Base-by-base conservation (phyloP, 1,140 invertebrate genomes). In the Aphaenogaster rudis region DNA sequence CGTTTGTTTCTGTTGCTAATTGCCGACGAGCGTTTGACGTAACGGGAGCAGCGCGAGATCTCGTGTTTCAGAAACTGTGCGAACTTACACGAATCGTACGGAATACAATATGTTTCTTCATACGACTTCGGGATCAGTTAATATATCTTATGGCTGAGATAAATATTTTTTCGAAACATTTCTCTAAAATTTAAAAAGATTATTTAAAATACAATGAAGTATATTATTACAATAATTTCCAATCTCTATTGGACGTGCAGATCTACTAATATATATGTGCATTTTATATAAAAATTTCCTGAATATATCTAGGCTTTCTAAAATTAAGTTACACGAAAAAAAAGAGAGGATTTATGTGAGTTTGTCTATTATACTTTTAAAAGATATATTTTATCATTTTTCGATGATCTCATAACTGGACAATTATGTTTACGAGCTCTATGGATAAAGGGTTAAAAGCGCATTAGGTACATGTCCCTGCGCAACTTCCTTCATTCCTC, bases 1-100 rank as follows among this genome's bases (percentile, higher is more conserved):
- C 88, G 88, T 88, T 91, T 90, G 80, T 90, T 91, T 88, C 88
- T 61, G 59, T 45, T 50, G 76, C 71, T 90, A 90, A 90, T 90
- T 90, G 79, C 88, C 81, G 82, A 88, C 74, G 74, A 81, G 89
- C 45, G 86, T 90, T 90, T 81, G 89, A 81, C 80, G 85, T 90
- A 91, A 91, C 89, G 88, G 88, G 86, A 88, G 89, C 88, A 90
- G 42, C 28, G 67, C 63, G 85, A 82, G 85, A 39, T 86, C 79
- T 90, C 81, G 86, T 88, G 88, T 90, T 50, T 86, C 63, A 90
- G 88, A 90, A 90, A 91, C n/a, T 52, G 39, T 11, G 17, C 63
- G 9, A 59, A 74, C 3, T 48, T 76, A 36, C 0, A 36, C 57
- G 33, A 71, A 79, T 59, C n/a, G 7, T 42, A 63, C 13, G 5